Base-by-base conservation (phyloP, 2,113 vertebrate species). In the Seriola dumerili region DNA sequence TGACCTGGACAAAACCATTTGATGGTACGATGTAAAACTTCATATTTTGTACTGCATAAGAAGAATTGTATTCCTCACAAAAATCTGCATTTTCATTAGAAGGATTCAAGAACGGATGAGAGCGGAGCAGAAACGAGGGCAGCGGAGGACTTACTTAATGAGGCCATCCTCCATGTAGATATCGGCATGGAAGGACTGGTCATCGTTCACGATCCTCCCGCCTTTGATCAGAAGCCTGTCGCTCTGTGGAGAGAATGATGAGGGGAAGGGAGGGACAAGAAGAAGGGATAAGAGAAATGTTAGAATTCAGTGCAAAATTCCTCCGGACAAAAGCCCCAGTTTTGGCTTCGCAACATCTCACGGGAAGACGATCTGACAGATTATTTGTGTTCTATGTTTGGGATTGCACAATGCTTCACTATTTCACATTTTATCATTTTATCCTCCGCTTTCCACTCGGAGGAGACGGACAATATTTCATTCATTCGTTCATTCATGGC, bases 141-240 rank as follows among this genome's bases (percentile, higher is more conserved):
- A 32, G 32, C 1, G n/a, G 16, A 57, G 58, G 55, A 95, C 97
- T 87, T 96, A 99, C 98, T 99, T 99, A 89, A 99, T 99, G 90
- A 98, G 92, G 83, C 98, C 98, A 96, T 99, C 98, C 83, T 99
- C 98, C 96, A 99, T 97, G 94, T 99, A 99, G 93, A 99, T 97
- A 83, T 99, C 98, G 9, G 97, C 98, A 87, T 96, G 96, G 90
- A 99, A 98, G 23, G 98, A 99, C 88, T 99, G 98, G 81, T 99
- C 98, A 96, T 99, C 98, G 0, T 99, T 99, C 89, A 99, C 98
- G 44, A 99, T 97, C 90, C 98, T 95, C 70, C 98, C 98, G 71
- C 98, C 98, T 96, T 99, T 99, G 93, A 99, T 97, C 85, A 99
- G 96, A 89, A 99, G 97, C 94, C 97, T 95, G 87, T 99, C 98